phyloP scores from a whole-genome alignment of 92 coral and sea anemone species.

The Virgularia gustaviana region DNA sequence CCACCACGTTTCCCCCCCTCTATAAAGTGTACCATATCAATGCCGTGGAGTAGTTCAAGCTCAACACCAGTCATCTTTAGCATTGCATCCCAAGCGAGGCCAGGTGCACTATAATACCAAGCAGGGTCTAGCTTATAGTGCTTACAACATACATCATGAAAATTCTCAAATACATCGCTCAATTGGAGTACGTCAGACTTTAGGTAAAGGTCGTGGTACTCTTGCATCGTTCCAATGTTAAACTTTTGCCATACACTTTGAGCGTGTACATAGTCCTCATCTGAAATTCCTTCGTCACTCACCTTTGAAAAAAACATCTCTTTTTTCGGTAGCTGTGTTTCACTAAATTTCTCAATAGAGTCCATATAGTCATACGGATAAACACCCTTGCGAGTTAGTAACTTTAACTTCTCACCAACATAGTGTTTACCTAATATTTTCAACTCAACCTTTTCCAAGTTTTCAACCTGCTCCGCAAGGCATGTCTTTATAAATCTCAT shows the following conservation, averaged over 20 bases:
- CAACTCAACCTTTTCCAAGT: background rate
- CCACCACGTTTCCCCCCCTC: constrained; percentile 2
- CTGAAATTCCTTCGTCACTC: background rate
- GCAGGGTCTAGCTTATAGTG: constrained; percentile 22
- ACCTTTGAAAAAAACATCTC: background rate
- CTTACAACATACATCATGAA: background rate
- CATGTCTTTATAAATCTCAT: background rate
- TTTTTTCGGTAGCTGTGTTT: constrained; percentile 22
- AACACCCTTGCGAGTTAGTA: constrained; percentile 34
- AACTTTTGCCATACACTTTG: constrained; percentile 22
- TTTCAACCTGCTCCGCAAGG: background rate
- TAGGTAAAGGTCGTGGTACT: constrained; percentile 32
- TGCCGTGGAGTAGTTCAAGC: background rate
- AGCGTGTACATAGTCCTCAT: constrained; percentile 33
- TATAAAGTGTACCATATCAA: background rate
- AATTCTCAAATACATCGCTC: constrained; percentile 6
- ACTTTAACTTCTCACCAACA: background rate
- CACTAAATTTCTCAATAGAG: constrained; percentile 1
- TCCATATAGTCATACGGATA: constrained; percentile 34
- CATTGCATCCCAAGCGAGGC: constrained; percentile 23
- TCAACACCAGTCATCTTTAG: background rate
- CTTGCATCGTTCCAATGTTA: background rate
- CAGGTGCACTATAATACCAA: constrained; percentile 32
- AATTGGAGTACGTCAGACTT: constrained; percentile 13
- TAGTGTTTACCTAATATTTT: background rate